phyloP scores from a whole-genome alignment of 2,797 vertebrate genomes.

The Aeoliscus strigatus region DNA sequence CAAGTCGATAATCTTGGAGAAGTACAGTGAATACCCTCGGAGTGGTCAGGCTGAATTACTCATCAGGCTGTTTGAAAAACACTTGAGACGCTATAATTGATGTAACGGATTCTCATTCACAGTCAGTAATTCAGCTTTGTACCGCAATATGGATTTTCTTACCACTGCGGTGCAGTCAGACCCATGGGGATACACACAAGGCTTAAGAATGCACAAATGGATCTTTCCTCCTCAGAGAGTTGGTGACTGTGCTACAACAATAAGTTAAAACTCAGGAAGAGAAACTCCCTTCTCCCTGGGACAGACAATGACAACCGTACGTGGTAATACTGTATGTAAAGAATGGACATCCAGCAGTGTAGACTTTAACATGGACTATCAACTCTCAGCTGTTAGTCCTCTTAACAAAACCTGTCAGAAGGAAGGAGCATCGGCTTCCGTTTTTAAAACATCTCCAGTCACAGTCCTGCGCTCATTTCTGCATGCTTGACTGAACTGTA shows the following conservation, averaged over 20 bases:
- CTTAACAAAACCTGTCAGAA: constrained; percentile 36
- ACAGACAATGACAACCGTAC: too few relatives aligned
- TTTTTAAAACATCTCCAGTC: constrained; percentile 55
- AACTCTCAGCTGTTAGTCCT: constrained; percentile 15
- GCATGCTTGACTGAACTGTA: constrained; percentile 61
- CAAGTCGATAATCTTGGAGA: constrained; percentile 6
- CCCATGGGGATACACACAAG: not conserved
- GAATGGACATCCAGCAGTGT: too few relatives aligned
- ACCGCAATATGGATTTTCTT: too few relatives aligned
- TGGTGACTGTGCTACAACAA: not conserved
- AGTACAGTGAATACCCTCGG: not conserved
- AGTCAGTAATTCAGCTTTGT: not conserved
- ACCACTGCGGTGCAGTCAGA: not conserved
- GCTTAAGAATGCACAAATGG: not conserved
- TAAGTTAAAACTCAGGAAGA: too few relatives aligned
- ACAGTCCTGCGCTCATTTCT: constrained; percentile 39
- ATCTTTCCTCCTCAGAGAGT: not conserved
- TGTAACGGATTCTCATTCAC: not conserved
- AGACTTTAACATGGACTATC: constrained; percentile 12
- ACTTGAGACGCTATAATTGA: not conserved
- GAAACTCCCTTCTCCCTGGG: too few relatives aligned
- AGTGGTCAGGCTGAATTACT: not conserved
- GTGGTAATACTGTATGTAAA: too few relatives aligned
- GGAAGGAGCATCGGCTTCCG: constrained; percentile 23
- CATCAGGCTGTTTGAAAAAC: not conserved